Conservation (phyloP, 2,797 vertebrate genomes). For the Spinibarbus caldwelli region DNA sequence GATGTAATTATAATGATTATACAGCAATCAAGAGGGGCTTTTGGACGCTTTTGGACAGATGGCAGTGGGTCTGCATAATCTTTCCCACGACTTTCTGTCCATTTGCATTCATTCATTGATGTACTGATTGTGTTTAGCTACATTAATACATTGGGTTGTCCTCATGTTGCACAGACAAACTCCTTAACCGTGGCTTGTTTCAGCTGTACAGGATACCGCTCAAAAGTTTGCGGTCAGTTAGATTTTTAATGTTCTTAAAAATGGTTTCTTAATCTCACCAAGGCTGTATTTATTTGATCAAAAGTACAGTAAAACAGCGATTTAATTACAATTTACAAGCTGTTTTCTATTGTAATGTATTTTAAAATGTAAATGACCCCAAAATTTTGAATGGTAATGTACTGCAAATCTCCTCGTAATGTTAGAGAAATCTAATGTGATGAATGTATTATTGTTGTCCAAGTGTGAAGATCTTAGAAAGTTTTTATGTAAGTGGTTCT, state of each 20-base stretch:
- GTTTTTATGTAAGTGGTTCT: background rate
- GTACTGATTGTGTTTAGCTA: background rate
- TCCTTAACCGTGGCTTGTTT: background rate
- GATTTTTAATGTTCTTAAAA: background rate
- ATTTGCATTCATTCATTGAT: background rate
- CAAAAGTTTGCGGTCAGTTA: background rate
- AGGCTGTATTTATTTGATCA: background rate
- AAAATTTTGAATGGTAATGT: background rate
- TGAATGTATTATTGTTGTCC: background rate
- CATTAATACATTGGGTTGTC: background rate
- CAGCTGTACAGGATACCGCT: background rate
- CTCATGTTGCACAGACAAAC: background rate
- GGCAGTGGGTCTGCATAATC: slow-evolving; percentile 13
- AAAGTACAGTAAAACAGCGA: background rate
- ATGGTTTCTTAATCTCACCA: background rate
- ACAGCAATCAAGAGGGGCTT: background rate
- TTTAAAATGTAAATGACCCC: background rate
- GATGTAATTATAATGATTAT: slow-evolving; percentile 14
- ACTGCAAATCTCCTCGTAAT: background rate
- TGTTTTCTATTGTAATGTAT: background rate
- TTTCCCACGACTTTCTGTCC: background rate
- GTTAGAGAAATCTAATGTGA: background rate
- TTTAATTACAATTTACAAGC: background rate
- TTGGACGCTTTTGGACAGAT: slow-evolving; percentile 22
- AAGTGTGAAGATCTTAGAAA: background rate